Evolutionary conservation across 2,888 invertebrate genomes (phyloP).

Genomic region (Patella depressa): DNA sequence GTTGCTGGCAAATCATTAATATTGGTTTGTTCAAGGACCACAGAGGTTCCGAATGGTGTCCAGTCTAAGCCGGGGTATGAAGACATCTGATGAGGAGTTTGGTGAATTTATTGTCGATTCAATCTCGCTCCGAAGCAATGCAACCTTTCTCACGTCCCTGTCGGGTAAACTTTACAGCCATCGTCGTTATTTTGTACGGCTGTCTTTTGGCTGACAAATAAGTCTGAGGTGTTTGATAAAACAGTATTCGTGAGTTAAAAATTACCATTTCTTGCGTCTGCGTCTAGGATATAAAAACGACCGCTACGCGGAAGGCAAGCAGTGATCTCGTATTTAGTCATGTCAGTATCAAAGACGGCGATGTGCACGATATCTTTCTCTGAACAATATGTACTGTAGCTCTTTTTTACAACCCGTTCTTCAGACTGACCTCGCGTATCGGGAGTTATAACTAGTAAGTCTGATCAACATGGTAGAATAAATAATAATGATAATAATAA

Average conservation of each 20-base stretch:
- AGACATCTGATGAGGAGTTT: constrained; percentile 24
- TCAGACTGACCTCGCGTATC: background rate
- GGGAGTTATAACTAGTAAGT: background rate
- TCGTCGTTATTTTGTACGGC: background rate
- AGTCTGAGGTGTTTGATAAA: too few species aligned
- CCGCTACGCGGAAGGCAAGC: constrained; percentile 40
- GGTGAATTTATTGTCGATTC: constrained; percentile 22
- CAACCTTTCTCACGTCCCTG: constrained; percentile 40
- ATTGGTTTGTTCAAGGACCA: constrained; percentile 52
- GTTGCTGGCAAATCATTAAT: constrained; percentile 46
- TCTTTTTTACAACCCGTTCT: constrained; percentile 37
- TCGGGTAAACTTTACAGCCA: constrained; percentile 34
- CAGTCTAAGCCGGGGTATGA: constrained; percentile 47
- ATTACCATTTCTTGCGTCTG: too few species aligned
- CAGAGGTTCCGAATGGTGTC: constrained; percentile 57
- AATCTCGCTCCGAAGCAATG: constrained; percentile 45
- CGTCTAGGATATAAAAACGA: too few species aligned
- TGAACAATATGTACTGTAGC: constrained; percentile 50
- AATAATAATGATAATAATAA: too few species aligned
- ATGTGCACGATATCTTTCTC: constrained; percentile 54
- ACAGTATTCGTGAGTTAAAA: too few species aligned
- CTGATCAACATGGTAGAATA: constrained; percentile 33
- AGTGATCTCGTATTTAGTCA: constrained; percentile 40
- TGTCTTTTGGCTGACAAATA: too few species aligned
- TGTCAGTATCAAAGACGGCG: constrained; percentile 43